Percentiles rank a stretch among this genome's conserved stretches.
These are phyloP conservation scores for Cynodonichthys magdalenae DNA, from an alignment of 2,797 vertebrate species.

Conservation along the genomic window DNA sequence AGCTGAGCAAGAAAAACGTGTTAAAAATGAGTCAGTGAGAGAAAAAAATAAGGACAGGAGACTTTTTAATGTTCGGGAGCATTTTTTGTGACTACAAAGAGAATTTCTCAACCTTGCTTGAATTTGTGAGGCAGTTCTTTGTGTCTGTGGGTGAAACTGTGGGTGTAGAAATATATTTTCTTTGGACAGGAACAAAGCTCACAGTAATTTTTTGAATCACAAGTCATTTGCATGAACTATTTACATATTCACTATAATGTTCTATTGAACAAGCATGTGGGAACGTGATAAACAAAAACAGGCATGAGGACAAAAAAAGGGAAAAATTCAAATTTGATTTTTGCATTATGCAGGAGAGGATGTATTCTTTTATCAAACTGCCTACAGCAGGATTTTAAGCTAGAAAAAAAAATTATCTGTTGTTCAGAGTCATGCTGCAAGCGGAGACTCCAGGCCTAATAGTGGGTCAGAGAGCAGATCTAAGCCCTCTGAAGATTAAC, in stretches of 20 bases:
- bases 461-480: slow-evolving; percentile 53
- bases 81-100: slow-evolving; percentile 63
- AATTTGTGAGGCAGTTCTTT: slow-evolving; percentile 54
- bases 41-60: slow-evolving; percentile 26
- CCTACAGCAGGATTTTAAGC: slow-evolving; percentile 31
- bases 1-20: slow-evolving; percentile 9
- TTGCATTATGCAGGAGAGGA: slow-evolving; percentile 13
- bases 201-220: slow-evolving; percentile 41
- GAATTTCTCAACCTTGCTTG: slow-evolving; percentile 53
- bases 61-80: slow-evolving; percentile 53
- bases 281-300: slow-evolving; percentile 36
- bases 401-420: background rate
- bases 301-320: no score
- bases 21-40: slow-evolving; percentile 18
- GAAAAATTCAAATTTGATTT: no score
- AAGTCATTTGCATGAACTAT: slow-evolving; percentile 29
- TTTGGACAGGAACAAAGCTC: slow-evolving; percentile 47
- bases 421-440: slow-evolving; percentile 5
- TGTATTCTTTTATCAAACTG: slow-evolving; percentile 16
- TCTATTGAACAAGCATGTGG: slow-evolving; percentile 26
- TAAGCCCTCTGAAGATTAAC: slow-evolving; percentile 70
- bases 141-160: slow-evolving; percentile 58
- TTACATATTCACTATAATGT: slow-evolving; percentile 16
- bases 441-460: slow-evolving; percentile 35
- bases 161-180: slow-evolving; percentile 25